Base-by-base conservation (phyloP, 2,888 invertebrate species). In the Portevinia maculata region DNA sequence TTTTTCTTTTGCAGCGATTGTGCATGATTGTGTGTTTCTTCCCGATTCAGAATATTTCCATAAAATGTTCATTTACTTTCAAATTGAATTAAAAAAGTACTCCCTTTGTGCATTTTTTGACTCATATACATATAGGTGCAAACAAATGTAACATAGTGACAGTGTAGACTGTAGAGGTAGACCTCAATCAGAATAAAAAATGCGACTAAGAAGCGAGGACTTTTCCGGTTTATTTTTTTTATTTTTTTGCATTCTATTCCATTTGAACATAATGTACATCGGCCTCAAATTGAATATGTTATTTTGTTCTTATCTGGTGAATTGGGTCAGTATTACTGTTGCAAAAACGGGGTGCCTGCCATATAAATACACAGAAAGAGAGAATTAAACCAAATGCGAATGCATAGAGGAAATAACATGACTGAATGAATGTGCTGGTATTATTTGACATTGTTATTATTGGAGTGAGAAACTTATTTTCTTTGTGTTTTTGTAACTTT, bases 291-390 rank as follows among this genome's bases (percentile, higher is more conserved):
- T 48, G 39, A 17, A 13, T 17, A 21, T 37, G 41, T 59, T 50
- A 21, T 46, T 28, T 19, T 17, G 52, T 65, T 71, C 48, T 64
- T 73, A 67, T 60, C 73, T 37, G 37, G 19, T 73, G 52, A 79
- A 79, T 53, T 79, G 48, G 79, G 79, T 73, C 79, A 79, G 60
- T 79, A 73, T 53, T 44, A 59, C 64, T 34, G 24, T 64, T 41
- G 28, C 39, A 28, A 21, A 48, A 52, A 44, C 1, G 34, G 50
- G 44, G 19, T 19, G 19, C 34, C 1, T 11, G 11, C 8, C 4
- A 52, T 41, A 75, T 34, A 24, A 19, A 7, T 4, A 24, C 4
- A 13, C 5, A 37, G 34, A 67, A 1, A 39, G n/a, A 21, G 32
- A 44, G 48, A 37, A 32, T 15, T 3, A 34, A 5, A 13, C 3